These are phyloP conservation scores for Dendrocincla tyrannina DNA, from an alignment of 2,797 vertebrate species.

Conservation along the genomic window DNA sequence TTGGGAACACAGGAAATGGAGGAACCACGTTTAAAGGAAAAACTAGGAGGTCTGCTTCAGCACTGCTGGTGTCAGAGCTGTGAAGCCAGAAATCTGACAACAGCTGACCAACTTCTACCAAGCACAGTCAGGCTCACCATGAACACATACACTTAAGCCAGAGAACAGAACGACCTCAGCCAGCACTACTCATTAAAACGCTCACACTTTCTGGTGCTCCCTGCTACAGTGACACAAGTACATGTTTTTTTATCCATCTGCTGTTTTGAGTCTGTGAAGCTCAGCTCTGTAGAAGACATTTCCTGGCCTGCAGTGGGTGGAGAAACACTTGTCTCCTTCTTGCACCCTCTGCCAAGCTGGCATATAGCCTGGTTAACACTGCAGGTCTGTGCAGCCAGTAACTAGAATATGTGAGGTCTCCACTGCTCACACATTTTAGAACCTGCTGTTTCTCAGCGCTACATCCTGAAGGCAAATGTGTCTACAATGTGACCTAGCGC, in stretches of 20 bases:
- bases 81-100: background rate
- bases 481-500: background rate
- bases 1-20: constrained; percentile 43
- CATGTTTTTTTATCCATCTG: constrained; percentile 35
- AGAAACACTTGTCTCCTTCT: constrained; percentile 26
- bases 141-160: background rate
- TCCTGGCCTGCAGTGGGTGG: constrained; percentile 52
- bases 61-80: background rate
- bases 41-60: background rate
- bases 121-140: background rate
- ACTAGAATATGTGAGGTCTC: background rate
- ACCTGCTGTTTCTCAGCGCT: background rate
- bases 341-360: background rate
- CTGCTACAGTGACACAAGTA: constrained; percentile 34
- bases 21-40: background rate
- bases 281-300: constrained; percentile 39
- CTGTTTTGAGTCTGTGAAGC: constrained; percentile 48
- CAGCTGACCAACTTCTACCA: background rate
- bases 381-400: background rate
- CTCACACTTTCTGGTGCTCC: constrained; percentile 39
- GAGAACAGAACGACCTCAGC: constrained; percentile 33
- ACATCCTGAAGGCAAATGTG: background rate
- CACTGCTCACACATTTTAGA: background rate
- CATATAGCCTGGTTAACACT: background rate
- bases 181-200: constrained; percentile 30